These are phyloP conservation scores for Drosophila tanythrix DNA, from an alignment of 2,888 invertebrate genomes.

Conservation along the genomic window DNA sequence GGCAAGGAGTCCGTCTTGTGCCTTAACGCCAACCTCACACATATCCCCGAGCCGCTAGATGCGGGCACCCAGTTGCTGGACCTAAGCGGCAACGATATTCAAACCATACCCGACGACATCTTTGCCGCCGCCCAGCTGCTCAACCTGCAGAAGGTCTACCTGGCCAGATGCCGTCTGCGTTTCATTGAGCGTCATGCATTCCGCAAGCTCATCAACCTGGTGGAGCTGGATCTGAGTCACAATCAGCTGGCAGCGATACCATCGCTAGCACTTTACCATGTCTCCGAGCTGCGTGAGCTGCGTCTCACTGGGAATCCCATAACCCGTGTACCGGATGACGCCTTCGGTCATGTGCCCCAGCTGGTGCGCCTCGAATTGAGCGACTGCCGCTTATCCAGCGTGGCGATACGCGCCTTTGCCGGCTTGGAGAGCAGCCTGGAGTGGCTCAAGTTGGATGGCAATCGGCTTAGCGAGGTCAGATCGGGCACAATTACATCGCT, in stretches of 20 bases:
- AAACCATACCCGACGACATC: constrained; percentile 89
- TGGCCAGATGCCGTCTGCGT: constrained; percentile 89
- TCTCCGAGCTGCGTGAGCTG: constrained; percentile 90
- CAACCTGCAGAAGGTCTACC: constrained; percentile 92
- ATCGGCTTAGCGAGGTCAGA: constrained; percentile 89
- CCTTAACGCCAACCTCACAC: constrained; percentile 90
- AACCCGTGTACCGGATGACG: constrained; percentile 88
- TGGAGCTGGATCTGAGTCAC: constrained; percentile 92
- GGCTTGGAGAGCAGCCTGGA: constrained; percentile 90
- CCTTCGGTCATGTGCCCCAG: constrained; percentile 88
- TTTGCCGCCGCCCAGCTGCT: constrained; percentile 91
- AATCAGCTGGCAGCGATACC: constrained; percentile 90
- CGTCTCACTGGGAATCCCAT: constrained; percentile 92
- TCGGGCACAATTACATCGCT: constrained; percentile 89
- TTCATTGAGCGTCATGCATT: constrained; percentile 90
- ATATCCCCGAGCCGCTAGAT: constrained; percentile 90
- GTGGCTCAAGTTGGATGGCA: constrained; percentile 91
- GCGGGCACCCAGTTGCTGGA: constrained; percentile 92
- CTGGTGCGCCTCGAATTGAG: constrained; percentile 90
- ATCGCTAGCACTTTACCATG: constrained; percentile 89
- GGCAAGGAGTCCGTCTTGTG: constrained; percentile 94
- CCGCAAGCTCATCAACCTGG: constrained; percentile 91
- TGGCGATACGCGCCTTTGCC: constrained; percentile 90
- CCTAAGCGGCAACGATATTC: constrained; percentile 90
- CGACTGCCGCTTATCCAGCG: constrained; percentile 89